Conservation (phyloP, 2,797 vertebrate genomes). For the Ispidina lecontei region DNA sequence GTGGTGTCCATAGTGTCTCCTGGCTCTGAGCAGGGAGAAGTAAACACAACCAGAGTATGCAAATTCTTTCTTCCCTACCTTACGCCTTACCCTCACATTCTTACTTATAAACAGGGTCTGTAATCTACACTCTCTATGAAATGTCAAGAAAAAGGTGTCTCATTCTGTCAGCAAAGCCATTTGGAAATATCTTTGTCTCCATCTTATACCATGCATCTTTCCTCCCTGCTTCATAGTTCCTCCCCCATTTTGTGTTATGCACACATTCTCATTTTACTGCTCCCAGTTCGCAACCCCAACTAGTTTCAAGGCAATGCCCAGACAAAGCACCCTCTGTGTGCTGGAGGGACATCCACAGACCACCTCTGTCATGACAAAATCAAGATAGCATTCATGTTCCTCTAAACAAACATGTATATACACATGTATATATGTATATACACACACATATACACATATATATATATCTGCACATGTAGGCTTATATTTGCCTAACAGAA, state of each 20-base stretch:
- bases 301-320: constrained; percentile 63
- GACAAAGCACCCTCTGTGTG: constrained; percentile 61
- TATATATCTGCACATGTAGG: background rate
- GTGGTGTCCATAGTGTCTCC: constrained; percentile 77
- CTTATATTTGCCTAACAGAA: background rate
- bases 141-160: background rate
- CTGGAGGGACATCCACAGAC: background rate
- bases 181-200: background rate
- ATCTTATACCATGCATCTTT: background rate
- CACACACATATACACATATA: background rate
- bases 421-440: no score
- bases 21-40: constrained; percentile 72
- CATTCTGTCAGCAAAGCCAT: background rate
- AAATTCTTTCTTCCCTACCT: background rate
- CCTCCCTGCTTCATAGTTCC: background rate
- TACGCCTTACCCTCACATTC: background rate
- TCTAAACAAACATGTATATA: background rate
- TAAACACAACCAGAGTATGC: background rate
- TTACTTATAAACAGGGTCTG: background rate
- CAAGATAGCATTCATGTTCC: background rate
- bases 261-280: constrained; percentile 80
- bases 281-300: constrained; percentile 68
- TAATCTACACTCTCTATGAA: background rate
- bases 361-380: background rate
- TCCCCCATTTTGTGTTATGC: constrained; percentile 9